Conservation (phyloP, 2,797 vertebrate genomes). For the Rousettus madagascariensis region DNA sequence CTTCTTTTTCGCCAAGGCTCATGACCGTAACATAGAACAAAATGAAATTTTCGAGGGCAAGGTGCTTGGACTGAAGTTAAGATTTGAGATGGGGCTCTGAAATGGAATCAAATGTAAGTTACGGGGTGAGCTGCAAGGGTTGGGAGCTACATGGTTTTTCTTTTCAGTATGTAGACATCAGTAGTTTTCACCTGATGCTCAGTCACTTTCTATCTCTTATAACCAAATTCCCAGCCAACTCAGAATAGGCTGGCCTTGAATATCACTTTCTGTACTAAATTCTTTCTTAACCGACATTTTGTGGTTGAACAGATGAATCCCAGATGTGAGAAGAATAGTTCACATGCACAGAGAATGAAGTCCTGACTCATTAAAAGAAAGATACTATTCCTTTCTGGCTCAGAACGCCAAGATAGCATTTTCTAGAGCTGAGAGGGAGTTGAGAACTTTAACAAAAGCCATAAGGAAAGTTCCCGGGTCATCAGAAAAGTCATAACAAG, state of each 20-base stretch:
- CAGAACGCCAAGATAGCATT: constrained; percentile 62
- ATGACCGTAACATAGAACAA: background rate
- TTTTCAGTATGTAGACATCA: background rate
- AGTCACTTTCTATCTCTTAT: constrained; percentile 57
- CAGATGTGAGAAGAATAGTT: constrained; percentile 76
- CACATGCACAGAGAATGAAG: constrained; percentile 64
- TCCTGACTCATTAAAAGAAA: constrained; percentile 66
- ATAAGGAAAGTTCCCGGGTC: constrained; percentile 65
- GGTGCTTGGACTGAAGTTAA: background rate
- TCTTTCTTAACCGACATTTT: constrained; percentile 71
- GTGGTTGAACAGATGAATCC: constrained; percentile 77
- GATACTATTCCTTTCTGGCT: constrained; percentile 70
- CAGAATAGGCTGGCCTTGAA: constrained; percentile 33
- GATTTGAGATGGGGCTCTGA: background rate
- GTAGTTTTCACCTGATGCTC: constrained; percentile 62
- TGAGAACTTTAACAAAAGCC: constrained; percentile 60
- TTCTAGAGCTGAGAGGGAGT: constrained; percentile 53
- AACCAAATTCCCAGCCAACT: constrained; percentile 57
- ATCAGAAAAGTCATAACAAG: constrained; percentile 46
- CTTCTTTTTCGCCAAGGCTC: background rate
- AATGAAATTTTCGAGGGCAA: background rate
- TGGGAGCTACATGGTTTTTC: accelerated
- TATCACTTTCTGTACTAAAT: constrained; percentile 72
- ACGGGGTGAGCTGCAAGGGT: background rate
- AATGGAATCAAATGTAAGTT: background rate